These are phyloP conservation scores for Phodopus roborovskii DNA, from an alignment of 2,113 vertebrate species.

Conservation along the genomic window DNA sequence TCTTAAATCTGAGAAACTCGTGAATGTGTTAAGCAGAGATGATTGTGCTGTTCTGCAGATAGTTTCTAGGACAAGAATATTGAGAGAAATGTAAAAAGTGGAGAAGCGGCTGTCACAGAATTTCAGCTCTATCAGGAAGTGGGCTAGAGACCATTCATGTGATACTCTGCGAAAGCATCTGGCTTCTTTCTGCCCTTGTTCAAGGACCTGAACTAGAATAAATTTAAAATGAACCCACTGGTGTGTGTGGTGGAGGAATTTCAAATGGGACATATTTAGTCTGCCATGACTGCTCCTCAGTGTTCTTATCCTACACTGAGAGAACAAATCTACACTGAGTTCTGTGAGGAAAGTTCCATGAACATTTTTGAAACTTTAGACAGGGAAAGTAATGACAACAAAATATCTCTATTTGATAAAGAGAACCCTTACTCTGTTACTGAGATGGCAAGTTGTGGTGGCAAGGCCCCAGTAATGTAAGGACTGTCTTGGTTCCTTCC, in stretches of 20 bases:
- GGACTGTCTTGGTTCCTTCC: not conserved
- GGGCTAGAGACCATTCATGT: not conserved
- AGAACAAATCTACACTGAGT: accelerated
- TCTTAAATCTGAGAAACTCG: not conserved
- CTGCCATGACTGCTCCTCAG: not conserved
- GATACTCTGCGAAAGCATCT: not conserved
- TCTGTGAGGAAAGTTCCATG: not conserved
- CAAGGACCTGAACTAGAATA: not conserved
- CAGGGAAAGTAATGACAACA: not conserved
- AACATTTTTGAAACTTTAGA: not conserved
- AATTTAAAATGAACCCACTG: not conserved
- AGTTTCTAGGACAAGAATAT: not conserved
- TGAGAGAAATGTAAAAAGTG: not conserved
- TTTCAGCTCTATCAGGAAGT: not conserved
- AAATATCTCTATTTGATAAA: not conserved
- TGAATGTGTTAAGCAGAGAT: not conserved
- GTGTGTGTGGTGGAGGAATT: not conserved
- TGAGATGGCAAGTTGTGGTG: not conserved
- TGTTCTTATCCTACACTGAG: not conserved
- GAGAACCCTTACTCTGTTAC: not conserved
- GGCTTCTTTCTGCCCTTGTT: not conserved
- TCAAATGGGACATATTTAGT: not conserved
- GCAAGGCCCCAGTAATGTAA: not conserved
- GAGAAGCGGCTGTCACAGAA: not conserved
- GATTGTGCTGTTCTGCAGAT: not conserved